Evolutionary conservation across 2,113 vertebrate genomes (phyloP), one percentile per base, ranked within the genome.

Genomic region (Uropsilus gracilis): DNA sequence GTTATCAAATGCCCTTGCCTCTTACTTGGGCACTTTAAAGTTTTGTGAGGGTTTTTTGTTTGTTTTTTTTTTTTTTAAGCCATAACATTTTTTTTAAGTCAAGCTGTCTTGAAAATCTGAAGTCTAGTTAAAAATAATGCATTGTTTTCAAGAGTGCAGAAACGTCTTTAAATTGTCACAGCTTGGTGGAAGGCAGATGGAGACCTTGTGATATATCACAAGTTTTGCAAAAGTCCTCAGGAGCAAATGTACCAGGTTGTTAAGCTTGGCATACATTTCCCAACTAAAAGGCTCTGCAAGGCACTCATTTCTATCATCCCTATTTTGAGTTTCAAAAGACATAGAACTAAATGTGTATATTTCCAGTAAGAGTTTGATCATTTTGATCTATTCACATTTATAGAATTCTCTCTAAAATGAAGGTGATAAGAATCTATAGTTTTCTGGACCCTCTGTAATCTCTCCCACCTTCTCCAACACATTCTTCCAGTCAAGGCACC

Each of bases 41-140:
- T 34, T 71, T 63, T 28, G 26, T n/a, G n/a, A n/a, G n/a, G n/a
- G n/a, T n/a, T n/a, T n/a, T n/a, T n/a, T n/a, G n/a, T n/a, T n/a
- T n/a, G n/a, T n/a, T n/a, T n/a, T n/a, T n/a, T n/a, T n/a, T n/a
- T n/a, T n/a, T n/a, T n/a, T n/a, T n/a, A n/a, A 59, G 34, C n/a
- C 10, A 48, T 46, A 88, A 34, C 8, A 59, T 66, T 66, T 66
- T 66, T 66, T 64, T 14, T 89, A 48, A 8, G 13, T 44, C 32
- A 12, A 71, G 17, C 11, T 39, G 42, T 42, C 68, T 82, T 34
- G 2, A 82, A 94, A 92, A 57, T 37, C 14, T 86, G 22, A 94
- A 18, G 90, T 94, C 48, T 93, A 48, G 32, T 68, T 90, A 71
- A 90, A 94, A 96, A 86, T 72, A 91, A 89, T 37, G 80, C 28